Base-by-base conservation (phyloP, 2,113 vertebrate genomes). In the Dipodomys stephensi region DNA sequence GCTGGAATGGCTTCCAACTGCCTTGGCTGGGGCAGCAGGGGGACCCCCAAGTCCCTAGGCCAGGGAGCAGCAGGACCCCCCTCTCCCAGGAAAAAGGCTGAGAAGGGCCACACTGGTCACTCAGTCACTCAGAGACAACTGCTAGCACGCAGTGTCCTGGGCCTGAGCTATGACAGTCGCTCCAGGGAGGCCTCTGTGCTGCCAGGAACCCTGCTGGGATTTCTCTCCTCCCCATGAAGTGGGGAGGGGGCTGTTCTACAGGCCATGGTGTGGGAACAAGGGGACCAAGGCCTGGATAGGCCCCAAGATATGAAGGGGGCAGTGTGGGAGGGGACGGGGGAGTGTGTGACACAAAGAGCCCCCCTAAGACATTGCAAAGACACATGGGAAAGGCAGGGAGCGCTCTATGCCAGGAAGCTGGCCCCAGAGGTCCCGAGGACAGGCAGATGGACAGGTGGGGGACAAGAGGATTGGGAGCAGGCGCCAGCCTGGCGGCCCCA, bases 241-340 rank as follows among this genome's bases (percentile, higher is more conserved):
- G 53, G 53, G 53, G 53, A 13, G 12, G 13, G 53, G 53, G 12
- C 53, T 16, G 53, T 16, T 57, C 16, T 57, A 13, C 53, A 16
- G 53, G 53, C 15, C 4, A 18, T 16, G 53, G 53, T 57, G 53
- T 57, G 53, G 53, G 15, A 57, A 57, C 60, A 39, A 67, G 81
- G 80, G 87, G 72, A 5, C 28, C 20, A 25, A 19, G 46, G 27
- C 4, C 4, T 0, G 1, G 16, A 20, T 12, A 19, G 18, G 23
- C 39, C 44, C 57, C 0, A 2, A 49, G 27, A 68, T 5, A 72
- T 68, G 92, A 83, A 95, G 62, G 88, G 96, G 76, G 91, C 92
- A 84, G 86, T 89, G 79, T 0, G 0, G 80, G 18, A 69, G 77
- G 92, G 92, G 25, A 57, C 16, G 53, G 53, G 53, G 53, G 12